Conservation (phyloP, 1,140 invertebrate species). For the Arctopsyche grandis region DNA sequence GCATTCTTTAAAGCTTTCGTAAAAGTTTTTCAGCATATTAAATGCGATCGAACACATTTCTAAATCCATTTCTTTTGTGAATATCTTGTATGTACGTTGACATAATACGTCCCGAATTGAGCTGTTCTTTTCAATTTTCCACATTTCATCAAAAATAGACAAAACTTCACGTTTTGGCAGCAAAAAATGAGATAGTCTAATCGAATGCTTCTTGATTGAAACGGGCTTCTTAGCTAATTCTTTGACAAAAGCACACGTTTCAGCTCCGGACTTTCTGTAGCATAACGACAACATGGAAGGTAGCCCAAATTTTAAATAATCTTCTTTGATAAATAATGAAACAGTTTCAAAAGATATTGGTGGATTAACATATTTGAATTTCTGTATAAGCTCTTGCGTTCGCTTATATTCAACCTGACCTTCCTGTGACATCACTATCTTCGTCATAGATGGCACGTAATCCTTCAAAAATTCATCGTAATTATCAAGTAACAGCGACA, state of each 20-base stretch:
- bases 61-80: slow-evolving; percentile 30
- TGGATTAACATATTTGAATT: slow-evolving; percentile 39
- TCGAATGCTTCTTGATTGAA: slow-evolving; percentile 46
- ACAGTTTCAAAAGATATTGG: slow-evolving; percentile 38
- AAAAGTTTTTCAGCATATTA: slow-evolving; percentile 36
- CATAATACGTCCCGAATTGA: slow-evolving; percentile 46
- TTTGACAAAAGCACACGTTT: slow-evolving; percentile 37
- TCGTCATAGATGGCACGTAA: slow-evolving; percentile 32
- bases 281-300: slow-evolving; percentile 38
- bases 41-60: slow-evolving; percentile 20
- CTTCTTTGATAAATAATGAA: slow-evolving; percentile 37
- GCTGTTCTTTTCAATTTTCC: slow-evolving; percentile 43
- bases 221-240: slow-evolving; percentile 42
- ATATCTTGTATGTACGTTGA: slow-evolving; percentile 39
- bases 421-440: slow-evolving; percentile 18
- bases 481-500: slow-evolving; percentile 37
- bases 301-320: slow-evolving; percentile 49
- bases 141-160: slow-evolving; percentile 34
- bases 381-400: slow-evolving; percentile 28
- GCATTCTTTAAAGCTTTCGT: slow-evolving; percentile 32
- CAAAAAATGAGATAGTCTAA: slow-evolving; percentile 46
- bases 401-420: slow-evolving; percentile 22
- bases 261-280: slow-evolving; percentile 39
- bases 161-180: slow-evolving; percentile 38
- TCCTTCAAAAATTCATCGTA: slow-evolving; percentile 34